phyloP scores from a whole-genome alignment of 2,113 vertebrate species.

The Hippocampus comes region DNA sequence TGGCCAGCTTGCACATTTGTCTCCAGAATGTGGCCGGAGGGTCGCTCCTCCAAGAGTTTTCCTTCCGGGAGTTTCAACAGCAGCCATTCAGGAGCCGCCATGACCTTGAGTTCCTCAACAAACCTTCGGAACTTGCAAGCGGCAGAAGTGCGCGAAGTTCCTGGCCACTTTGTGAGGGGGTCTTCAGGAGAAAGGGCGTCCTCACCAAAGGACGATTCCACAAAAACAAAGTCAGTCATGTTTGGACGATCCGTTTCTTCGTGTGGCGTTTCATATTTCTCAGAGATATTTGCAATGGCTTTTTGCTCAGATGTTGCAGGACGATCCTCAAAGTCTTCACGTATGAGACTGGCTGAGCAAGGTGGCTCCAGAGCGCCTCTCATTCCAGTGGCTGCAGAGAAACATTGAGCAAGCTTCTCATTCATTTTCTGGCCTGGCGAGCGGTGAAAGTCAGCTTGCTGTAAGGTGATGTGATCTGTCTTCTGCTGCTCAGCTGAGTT shows the following conservation, averaged over 20 bases:
- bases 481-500: not conserved
- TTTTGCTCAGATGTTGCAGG: not conserved
- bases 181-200: not conserved
- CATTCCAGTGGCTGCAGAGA: not conserved
- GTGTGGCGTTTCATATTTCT: not conserved
- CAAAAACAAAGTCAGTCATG: slow-evolving; percentile 12
- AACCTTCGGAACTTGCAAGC: slow-evolving; percentile 2
- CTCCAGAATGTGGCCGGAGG: accelerated
- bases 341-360: not conserved
- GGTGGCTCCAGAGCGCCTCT: not conserved
- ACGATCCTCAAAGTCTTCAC: not conserved
- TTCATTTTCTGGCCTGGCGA: not conserved
- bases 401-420: not conserved
- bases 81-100: slow-evolving; percentile 11
- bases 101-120: slow-evolving; percentile 18
- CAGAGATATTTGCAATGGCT: not conserved
- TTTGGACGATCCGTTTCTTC: not conserved
- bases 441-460: not conserved
- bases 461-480: not conserved
- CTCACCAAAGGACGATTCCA: slow-evolving; percentile 28
- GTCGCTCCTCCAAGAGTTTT: not conserved
- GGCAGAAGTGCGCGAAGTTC: accelerated
- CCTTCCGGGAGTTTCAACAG: slow-evolving; percentile 1
- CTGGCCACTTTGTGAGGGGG: not conserved
- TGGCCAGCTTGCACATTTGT: not conserved